phyloP scores from a whole-genome alignment of 2,888 invertebrate genomes.

The Diarsia mendica region DNA sequence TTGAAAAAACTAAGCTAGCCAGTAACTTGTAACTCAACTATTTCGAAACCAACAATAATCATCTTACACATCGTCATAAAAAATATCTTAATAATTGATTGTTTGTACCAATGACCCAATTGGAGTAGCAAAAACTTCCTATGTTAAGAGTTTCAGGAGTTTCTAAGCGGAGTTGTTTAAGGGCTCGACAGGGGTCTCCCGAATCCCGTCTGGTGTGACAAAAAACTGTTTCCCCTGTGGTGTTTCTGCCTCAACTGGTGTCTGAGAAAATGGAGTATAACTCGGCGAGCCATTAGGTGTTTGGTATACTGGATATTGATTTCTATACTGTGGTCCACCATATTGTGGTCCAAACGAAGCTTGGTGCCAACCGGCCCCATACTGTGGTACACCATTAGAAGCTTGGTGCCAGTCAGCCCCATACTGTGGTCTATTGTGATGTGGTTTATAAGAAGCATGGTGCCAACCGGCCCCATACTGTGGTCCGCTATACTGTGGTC shows the following conservation, averaged over 20 bases:
- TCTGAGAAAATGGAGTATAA: not conserved
- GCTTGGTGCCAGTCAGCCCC: not conserved
- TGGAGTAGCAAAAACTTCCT: not conserved
- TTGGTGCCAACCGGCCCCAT: too few species aligned
- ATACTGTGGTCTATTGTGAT: not conserved
- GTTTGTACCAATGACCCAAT: not conserved
- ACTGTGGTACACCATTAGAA: not conserved
- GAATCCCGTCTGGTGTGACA: constrained; percentile 23
- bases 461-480: not conserved
- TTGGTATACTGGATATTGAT: not conserved
- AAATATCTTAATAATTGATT: not conserved
- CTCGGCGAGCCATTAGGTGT: not conserved
- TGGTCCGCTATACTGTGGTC: not conserved
- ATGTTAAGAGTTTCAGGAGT: not conserved
- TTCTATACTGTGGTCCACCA: not conserved
- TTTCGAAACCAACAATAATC: not conserved
- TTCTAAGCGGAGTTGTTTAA: not conserved
- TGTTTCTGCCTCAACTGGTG: not conserved
- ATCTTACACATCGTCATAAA: not conserved
- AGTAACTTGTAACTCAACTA: not conserved
- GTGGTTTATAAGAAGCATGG: not conserved
- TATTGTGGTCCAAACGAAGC: not conserved
- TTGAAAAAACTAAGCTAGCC: not conserved
- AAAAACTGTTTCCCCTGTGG: not conserved
- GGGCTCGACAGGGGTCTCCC: not conserved